Percentiles rank a stretch among this genome's conserved stretches.
Conservation (phyloP, 1,140 invertebrate species). For the Goniozus legneri region DNA sequence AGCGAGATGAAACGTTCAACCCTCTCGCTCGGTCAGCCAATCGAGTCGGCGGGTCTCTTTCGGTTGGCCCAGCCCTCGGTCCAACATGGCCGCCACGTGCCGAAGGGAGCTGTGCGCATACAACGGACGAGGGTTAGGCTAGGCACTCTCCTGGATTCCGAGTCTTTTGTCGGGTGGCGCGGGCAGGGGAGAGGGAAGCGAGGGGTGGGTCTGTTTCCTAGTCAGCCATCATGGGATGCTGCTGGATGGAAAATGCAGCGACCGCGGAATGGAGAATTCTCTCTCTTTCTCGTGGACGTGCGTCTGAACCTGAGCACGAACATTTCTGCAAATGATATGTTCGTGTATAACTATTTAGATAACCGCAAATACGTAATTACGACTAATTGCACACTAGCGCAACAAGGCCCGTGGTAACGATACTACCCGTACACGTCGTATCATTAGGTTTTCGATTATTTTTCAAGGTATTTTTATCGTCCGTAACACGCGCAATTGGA, state of each 20-base stretch:
- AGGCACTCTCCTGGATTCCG: constrained; percentile 36
- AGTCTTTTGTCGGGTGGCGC: too few species aligned
- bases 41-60: constrained; percentile 47
- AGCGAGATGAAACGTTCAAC: neutral
- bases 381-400: too few species aligned
- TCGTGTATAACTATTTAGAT: constrained; percentile 9
- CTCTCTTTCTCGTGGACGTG: constrained; percentile 20
- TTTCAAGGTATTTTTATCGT: too few species aligned
- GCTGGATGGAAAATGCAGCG: constrained; percentile 36
- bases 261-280: constrained; percentile 24
- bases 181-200: constrained; percentile 11
- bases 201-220: constrained; percentile 29
- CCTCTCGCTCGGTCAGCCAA: constrained; percentile 29
- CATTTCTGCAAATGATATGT: too few species aligned
- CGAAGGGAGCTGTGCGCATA: constrained; percentile 44
- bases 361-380: constrained; percentile 8
- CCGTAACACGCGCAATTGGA: too few species aligned
- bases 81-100: constrained; percentile 49
- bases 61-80: constrained; percentile 48
- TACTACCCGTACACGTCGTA: too few species aligned
- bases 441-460: too few species aligned
- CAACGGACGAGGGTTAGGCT: constrained; percentile 45
- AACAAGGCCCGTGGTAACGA: too few species aligned
- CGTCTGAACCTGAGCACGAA: constrained; percentile 6
- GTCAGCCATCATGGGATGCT: constrained; percentile 52